Conservation (phyloP, 2,888 invertebrate species). For the Rotaria socialis region DNA sequence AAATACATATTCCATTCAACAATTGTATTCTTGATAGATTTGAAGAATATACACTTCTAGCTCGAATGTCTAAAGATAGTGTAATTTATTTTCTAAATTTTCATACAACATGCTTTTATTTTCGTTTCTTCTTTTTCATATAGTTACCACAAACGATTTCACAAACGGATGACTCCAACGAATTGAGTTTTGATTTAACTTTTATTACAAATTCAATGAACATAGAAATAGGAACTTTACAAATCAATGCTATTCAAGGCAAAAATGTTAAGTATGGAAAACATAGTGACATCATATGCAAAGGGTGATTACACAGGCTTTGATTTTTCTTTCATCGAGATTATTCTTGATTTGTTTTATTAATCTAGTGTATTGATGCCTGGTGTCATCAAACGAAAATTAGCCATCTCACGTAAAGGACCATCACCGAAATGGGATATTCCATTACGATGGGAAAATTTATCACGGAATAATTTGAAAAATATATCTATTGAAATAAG, state of each 20-base stretch:
- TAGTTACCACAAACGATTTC: neutral
- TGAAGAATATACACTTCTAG: neutral
- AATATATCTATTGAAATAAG: constrained; percentile 82
- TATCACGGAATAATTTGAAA: constrained; percentile 72
- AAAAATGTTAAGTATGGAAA: neutral
- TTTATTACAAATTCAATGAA: neutral
- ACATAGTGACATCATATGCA: constrained; percentile 81
- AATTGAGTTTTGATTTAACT: neutral
- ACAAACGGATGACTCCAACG: neutral
- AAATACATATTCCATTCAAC: constrained; percentile 6
- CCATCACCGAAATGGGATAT: constrained; percentile 82
- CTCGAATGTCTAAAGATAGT: neutral
- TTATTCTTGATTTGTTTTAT: no score
- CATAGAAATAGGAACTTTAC: neutral
- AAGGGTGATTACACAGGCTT: constrained; percentile 67
- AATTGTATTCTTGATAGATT: neutral
- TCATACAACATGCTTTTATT: neutral
- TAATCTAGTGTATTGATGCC: neutral
- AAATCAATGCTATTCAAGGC: neutral
- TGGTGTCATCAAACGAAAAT: constrained; percentile 83
- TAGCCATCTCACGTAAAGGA: constrained; percentile 74
- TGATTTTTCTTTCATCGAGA: neutral
- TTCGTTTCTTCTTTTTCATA: neutral
- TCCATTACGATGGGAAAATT: constrained; percentile 81
- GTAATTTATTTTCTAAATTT: neutral